Percentiles rank a stretch among this genome's conserved stretches.
phyloP scores from a whole-genome alignment of 2,113 vertebrate species.

The Caracal caracal region DNA sequence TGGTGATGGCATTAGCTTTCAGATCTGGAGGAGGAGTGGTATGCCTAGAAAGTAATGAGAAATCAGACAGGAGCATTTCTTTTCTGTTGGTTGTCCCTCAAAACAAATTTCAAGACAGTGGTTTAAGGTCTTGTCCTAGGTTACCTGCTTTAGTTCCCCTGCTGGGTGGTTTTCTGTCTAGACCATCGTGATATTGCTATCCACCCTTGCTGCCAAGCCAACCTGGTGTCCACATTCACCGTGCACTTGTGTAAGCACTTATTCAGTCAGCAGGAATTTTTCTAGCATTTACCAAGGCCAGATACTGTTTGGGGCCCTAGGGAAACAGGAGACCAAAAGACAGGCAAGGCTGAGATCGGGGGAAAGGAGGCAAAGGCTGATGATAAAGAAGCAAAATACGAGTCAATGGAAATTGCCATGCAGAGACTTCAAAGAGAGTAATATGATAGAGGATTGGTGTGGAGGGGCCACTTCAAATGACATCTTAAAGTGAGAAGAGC shows the following conservation, averaged over 20 bases:
- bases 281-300: background rate
- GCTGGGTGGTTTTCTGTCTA: background rate
- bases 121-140: background rate
- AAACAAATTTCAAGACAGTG: background rate
- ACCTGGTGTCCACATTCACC: background rate
- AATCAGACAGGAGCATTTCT: background rate
- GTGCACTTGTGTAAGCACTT: no score
- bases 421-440: background rate
- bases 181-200: background rate
- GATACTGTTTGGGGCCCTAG: background rate
- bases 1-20: background rate
- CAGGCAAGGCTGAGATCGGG: no score
- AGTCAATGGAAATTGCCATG: background rate
- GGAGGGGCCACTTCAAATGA: background rate
- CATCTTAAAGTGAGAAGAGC: background rate
- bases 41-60: background rate
- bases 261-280: background rate
- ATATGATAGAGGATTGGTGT: background rate
- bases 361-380: background rate
- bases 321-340: background rate
- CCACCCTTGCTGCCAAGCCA: background rate
- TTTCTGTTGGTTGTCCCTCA: background rate
- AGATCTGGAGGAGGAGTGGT: background rate
- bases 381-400: background rate
- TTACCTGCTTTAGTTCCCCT: background rate